Evolutionary conservation across 1,140 invertebrate genomes (phyloP).

Genomic region (Trachymyrmex septentrionalis): DNA sequence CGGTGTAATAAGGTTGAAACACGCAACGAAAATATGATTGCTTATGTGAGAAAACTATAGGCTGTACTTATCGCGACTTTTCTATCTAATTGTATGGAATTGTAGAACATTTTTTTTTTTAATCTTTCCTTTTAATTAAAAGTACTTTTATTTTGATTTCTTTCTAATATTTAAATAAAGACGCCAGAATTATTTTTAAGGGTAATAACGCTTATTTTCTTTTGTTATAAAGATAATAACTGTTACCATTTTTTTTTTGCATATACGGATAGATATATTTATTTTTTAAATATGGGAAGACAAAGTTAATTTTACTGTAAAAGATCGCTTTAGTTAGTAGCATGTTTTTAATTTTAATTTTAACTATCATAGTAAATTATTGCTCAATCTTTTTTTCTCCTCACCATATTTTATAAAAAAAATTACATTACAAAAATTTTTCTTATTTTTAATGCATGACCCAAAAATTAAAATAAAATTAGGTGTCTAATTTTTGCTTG

Average conservation of each 20-base stretch:
- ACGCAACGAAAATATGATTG: background rate
- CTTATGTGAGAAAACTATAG: background rate
- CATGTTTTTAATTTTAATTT: background rate
- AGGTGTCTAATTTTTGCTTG: conserved; percentile 18
- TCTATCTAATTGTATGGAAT: background rate
- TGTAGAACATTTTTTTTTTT: background rate
- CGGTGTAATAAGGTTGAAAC: background rate
- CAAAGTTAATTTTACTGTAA: background rate
- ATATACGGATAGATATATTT: background rate
- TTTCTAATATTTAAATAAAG: background rate
- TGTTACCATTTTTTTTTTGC: background rate
- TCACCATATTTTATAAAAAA: background rate
- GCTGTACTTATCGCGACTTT: background rate
- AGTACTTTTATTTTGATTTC: conserved; percentile 2
- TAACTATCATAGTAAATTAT: background rate
- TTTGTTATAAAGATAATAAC: background rate
- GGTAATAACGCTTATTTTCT: background rate
- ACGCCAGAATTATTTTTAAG: background rate
- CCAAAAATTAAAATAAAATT: conserved; percentile 48
- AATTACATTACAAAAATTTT: background rate
- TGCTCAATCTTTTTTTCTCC: background rate
- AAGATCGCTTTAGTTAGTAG: background rate
- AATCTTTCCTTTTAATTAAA: background rate
- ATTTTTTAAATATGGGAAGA: background rate
- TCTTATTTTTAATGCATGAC: conserved; percentile 21